phyloP scores from a whole-genome alignment of 2,888 invertebrate species.

The Neoaliturus tenellus region DNA sequence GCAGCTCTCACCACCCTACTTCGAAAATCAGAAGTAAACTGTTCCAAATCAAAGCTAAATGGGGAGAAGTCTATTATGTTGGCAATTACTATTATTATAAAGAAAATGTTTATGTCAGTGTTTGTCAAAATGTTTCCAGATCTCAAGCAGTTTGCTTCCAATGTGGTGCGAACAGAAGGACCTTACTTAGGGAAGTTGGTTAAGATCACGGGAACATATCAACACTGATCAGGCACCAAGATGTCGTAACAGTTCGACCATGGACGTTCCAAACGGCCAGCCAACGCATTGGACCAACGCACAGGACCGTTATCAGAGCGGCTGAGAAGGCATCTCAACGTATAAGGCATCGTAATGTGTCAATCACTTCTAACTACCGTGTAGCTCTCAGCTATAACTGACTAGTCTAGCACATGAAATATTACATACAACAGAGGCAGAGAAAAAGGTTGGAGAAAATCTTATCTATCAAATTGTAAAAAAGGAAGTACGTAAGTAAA shows the following conservation, averaged over 20 bases:
- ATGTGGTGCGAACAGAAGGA: slow-evolving; percentile 55
- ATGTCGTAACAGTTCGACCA: not conserved
- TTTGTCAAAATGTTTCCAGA: slow-evolving; percentile 29
- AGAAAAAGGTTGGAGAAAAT: not conserved
- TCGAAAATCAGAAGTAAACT: not conserved
- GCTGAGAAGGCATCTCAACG: not conserved
- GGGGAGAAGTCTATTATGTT: not conserved
- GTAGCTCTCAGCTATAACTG: not conserved
- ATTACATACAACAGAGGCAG: not conserved
- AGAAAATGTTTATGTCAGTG: slow-evolving; percentile 12
- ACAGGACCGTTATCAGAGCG: not conserved
- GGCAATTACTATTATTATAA: not conserved
- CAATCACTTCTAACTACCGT: not conserved
- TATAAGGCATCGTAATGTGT: not conserved
- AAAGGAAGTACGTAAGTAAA: not conserved
- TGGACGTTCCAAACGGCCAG: not conserved
- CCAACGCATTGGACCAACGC: too few relatives aligned
- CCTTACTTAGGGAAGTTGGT: slow-evolving; percentile 56
- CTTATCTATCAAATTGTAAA: not conserved
- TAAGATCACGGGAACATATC: slow-evolving; percentile 46
- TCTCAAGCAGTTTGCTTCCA: slow-evolving; percentile 52
- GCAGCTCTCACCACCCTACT: not conserved
- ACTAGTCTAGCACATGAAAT: slow-evolving; percentile 13
- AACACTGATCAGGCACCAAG: slow-evolving; percentile 57
- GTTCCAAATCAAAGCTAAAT: not conserved